Evolutionary conservation across 1,140 invertebrate genomes (phyloP).

Genomic region (Penaeus japonicus): DNA sequence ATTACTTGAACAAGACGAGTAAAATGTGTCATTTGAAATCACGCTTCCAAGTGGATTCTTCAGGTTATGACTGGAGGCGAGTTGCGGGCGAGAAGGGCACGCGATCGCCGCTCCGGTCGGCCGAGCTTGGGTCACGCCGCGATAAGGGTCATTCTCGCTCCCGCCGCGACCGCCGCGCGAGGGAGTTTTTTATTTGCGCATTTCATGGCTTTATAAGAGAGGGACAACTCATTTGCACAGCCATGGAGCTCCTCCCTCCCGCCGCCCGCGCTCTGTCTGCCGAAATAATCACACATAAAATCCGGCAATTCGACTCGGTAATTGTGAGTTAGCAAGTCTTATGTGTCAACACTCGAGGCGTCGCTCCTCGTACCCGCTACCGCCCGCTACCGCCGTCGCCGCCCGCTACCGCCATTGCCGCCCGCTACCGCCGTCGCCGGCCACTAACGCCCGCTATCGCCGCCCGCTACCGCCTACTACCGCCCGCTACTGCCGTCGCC

Average conservation of each 20-base stretch:
- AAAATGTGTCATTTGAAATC: neutral
- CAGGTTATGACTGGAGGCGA: neutral
- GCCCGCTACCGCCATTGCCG: too few species aligned
- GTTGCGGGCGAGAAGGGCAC: neutral
- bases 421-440: too few species aligned
- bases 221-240: slow-evolving; percentile 10
- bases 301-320: neutral
- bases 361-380: too few species aligned
- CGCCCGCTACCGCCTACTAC: too few species aligned
- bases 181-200: neutral
- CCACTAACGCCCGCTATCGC: too few species aligned
- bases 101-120: neutral
- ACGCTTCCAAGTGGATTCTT: neutral
- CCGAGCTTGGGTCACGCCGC: neutral
- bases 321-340: neutral
- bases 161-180: neutral
- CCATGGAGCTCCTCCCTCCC: neutral
- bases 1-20: neutral
- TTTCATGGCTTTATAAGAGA: slow-evolving; percentile 11
- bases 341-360: neutral
- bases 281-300: neutral
- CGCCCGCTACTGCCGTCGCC: too few species aligned
- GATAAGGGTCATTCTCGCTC: neutral
- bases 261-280: neutral
- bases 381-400: too few species aligned